These are phyloP conservation scores for Mylabris phalerata DNA, from an alignment of 1,140 invertebrate species.

Conservation along the genomic window DNA sequence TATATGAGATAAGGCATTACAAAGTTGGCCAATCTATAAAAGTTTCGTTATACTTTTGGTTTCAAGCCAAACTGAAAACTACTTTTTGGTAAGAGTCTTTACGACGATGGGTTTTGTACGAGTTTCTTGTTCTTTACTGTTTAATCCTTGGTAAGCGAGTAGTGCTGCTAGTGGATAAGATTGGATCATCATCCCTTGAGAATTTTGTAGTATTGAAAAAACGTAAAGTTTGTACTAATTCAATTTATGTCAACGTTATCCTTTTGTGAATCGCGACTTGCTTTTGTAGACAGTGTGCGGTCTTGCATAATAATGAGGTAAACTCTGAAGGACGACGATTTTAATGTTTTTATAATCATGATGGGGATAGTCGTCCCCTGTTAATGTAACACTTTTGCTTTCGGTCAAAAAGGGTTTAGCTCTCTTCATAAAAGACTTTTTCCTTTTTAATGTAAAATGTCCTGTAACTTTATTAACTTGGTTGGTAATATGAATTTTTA, in stretches of 20 bases:
- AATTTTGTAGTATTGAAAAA: neutral
- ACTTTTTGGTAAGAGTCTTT: neutral
- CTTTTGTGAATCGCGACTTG: slow-evolving; percentile 18
- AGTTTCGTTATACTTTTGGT: neutral
- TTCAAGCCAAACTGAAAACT: neutral
- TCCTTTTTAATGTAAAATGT: slow-evolving; percentile 29
- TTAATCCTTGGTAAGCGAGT: neutral
- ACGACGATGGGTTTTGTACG: neutral
- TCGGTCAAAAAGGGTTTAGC: slow-evolving; percentile 22
- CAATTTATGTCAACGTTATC: slow-evolving; percentile 7
- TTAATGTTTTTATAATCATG: slow-evolving; percentile 31
- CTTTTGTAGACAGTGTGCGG: slow-evolving; percentile 20
- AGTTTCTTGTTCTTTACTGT: neutral
- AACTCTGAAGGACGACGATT: slow-evolving; percentile 17
- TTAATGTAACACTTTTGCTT: slow-evolving; percentile 31
- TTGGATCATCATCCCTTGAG: neutral
- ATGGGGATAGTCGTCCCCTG: slow-evolving; percentile 12
- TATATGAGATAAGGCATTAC: slow-evolving; percentile 33
- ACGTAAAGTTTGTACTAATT: neutral
- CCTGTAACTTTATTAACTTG: slow-evolving; percentile 25
- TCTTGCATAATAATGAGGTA: slow-evolving; percentile 28
- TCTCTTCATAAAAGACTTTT: slow-evolving; percentile 24
- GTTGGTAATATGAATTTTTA: slow-evolving; percentile 16
- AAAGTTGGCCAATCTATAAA: slow-evolving; percentile 34
- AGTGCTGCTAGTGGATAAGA: neutral